Base-by-base conservation (phyloP, 2,113 vertebrate genomes). In the Garra rufa region DNA sequence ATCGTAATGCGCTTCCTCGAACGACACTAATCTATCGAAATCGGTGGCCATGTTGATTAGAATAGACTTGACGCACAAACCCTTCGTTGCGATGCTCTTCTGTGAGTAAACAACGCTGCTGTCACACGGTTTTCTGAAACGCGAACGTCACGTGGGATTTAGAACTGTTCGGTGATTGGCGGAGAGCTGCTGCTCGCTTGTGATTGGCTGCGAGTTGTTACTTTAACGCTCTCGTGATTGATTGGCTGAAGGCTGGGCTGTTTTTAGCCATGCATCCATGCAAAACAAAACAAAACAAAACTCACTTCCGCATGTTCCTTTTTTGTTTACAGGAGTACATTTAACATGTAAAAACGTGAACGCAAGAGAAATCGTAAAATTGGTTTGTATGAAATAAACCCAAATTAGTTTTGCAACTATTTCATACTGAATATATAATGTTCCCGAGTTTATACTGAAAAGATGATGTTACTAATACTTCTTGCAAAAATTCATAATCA, bases 1-100 rank as follows among this genome's bases (percentile, higher is more conserved):
- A 19, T 97, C 96, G 80, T 94, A 95, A 26, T 90, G 78, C 0
- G 92, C 90, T 52, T 94, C 93, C 30, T 97, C 95, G 14, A 93
- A 94, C 59, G 73, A 91, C 3, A 67, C 81, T 0, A 94, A 81
- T 87, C 88, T 91, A 78, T 94, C 92, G n/a, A 92, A 82, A 5
- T 95, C 94, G 9, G 91, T 86, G 0, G 93, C 89, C 92, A 94
- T 95, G 17, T 38, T 80, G 74, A 28, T 83, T 46, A 63, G 67
- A 34, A 9, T 5, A 4, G 34, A 34, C 34, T 34, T 34, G 34
- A 75, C 6, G 17, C n/a, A 2, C 9, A 0, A 14, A 7, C 46
- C 24, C 13, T n/a, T 10, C 19, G 17, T 28, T 10, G 14, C 48
- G 3, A 1, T 28, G 86, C 9, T 30, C 38, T 43, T 48, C 21